Evolutionary conservation across 2,113 vertebrate species (phyloP), one percentile per base, ranked within the genome.

Genomic region (Polyodon spathula): DNA sequence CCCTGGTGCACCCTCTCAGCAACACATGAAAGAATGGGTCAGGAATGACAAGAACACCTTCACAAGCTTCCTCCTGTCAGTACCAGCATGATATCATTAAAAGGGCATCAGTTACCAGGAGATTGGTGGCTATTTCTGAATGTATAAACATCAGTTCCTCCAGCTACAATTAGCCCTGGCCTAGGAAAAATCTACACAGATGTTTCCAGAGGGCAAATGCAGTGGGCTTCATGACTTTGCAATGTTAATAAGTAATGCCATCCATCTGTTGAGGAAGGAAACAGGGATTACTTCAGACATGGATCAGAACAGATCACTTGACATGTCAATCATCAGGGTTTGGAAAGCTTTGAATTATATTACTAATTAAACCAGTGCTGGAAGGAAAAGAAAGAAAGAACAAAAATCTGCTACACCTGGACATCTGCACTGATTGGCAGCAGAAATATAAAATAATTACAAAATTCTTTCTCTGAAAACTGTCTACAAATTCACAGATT

Each of bases 21-120:
- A 41, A n/a, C 51, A 62, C 40, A 43, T 62, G 51, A 62, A 42
- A 62, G 15, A n/a, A n/a, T n/a, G n/a, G n/a, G n/a, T n/a, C n/a
- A n/a, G n/a, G n/a, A n/a, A n/a, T 43, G 51, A 54, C 60, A 54
- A 54, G 52, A 55, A 62, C 17, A 27, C 53, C 53, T 54, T 54
- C 60, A 54, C 52, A 54, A 53, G 50, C 51, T 16, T 54, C 39
- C 53, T 54, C 60, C 42, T 16, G 15, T 51, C 53, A 14, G 54
- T 53, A 40, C 41, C 40, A 40, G 44, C 40, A 50, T 60, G 12
- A 27, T 51, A 60, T 60, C 58, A 51, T 60, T 60, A 54, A 62
- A 62, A 62, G 60, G 54, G 51, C 60, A 62, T 62, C 53, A 54
- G 53, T 43, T 55, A 62, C 60, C 60, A 12, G 44, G 52, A 40